Conservation (phyloP, 92 coral and sea anemone genomes). For the Meandrina meandrites region DNA sequence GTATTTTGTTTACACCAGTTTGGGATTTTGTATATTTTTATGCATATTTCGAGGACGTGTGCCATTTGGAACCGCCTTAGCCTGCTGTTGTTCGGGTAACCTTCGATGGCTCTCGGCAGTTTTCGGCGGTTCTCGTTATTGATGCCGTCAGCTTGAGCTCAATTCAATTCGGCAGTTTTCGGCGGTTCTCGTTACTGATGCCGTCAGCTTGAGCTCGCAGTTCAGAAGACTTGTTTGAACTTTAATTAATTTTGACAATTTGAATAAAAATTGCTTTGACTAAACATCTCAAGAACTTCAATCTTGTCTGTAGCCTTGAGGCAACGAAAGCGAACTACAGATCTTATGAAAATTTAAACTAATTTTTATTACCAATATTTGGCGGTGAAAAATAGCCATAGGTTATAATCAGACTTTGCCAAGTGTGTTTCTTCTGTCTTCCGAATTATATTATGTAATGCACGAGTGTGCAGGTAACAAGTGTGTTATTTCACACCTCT, state of each 20-base stretch:
- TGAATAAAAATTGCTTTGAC: constrained; percentile 1
- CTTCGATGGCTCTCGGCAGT: too few species aligned
- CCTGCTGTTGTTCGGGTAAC: not conserved
- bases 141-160: too few species aligned
- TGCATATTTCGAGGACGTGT: too few species aligned
- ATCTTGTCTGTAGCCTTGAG: constrained; percentile 2
- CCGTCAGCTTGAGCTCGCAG: not conserved
- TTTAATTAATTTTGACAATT: constrained; percentile 18
- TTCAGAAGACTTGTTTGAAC: not conserved
- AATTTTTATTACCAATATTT: not conserved
- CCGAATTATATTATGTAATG: not conserved
- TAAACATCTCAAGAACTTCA: not conserved
- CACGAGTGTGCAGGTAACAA: not conserved
- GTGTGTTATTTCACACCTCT: constrained; percentile 51
- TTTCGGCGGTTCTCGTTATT: too few species aligned
- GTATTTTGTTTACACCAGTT: too few species aligned
- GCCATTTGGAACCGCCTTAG: too few species aligned
- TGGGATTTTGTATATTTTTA: too few species aligned
- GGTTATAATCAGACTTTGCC: not conserved
- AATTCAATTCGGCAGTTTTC: constrained; percentile 11
- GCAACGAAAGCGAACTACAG: constrained; percentile 6
- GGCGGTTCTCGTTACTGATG: not conserved
- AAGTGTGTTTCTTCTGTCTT: not conserved
- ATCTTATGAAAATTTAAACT: constrained; percentile 5
- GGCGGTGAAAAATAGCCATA: not conserved